Base-by-base conservation (phyloP, 1,140 invertebrate genomes). In the Pomacea maculata region DNA sequence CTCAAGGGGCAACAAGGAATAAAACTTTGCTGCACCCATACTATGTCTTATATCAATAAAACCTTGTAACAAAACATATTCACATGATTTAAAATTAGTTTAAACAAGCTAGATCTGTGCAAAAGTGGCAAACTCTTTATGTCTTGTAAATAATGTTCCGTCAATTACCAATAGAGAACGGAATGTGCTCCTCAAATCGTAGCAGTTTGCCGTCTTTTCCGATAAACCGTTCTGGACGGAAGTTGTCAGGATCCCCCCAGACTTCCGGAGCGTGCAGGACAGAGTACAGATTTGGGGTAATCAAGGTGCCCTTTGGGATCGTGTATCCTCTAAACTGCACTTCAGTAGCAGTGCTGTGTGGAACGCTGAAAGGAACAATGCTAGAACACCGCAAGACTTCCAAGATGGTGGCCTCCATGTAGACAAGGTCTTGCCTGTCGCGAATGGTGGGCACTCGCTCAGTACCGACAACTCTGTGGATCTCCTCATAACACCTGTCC, bases 401-500 rank as follows among this genome's bases (percentile, higher is more conserved):
- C n/a, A 71, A 55, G 14, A 86, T 81, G 15, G 83, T 82, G 12
- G 86, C 85, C 29, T 86, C 79, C 34, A 84, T 72, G 63, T 84
- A 86, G 3, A 81, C 74, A 15, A 87, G 78, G 11, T 83, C n/a
- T 25, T 64, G 45, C 34, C 78, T 80, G 75, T 87, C 85, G 6
- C 74, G 75, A 54, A 85, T 68, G 19, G 7, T 82, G 1, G 84
- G 83, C 21, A 17, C 29, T 14, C 85, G 65, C 14, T 75, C 72
- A 25, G 54, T 72, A 9, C 83, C 81, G 21, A 84, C 72, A 25
- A 80, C 81, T 74, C 73, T 45, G 83, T 98, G 96, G n/a, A 99
- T 92, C 91, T 99, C 97, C 77, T 96, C 94, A 90, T 96, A 96
- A 0, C 97, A 95, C 15, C 94, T 94, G 52, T 92, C 93, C 88